phyloP scores from a whole-genome alignment of 2,113 vertebrate species.

The Crotophaga sulcirostris region DNA sequence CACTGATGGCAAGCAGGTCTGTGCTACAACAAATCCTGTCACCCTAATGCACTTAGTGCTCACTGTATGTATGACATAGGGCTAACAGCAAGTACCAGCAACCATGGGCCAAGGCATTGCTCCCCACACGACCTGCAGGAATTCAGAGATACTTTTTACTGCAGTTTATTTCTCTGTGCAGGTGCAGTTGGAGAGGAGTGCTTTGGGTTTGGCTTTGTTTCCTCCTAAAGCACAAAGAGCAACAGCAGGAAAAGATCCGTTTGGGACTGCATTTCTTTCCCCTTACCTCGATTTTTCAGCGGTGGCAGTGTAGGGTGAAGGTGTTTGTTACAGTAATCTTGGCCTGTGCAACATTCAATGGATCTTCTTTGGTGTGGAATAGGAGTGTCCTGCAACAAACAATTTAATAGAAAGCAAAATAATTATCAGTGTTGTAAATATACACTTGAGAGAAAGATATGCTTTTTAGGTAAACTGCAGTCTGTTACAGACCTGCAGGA shows the following conservation, averaged over 20 bases:
- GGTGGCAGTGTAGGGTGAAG: constrained; percentile 91
- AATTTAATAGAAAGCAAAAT: background rate
- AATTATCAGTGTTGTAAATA: background rate
- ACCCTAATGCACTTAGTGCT: background rate
- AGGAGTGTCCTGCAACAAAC: constrained; percentile 83
- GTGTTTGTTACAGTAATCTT: constrained; percentile 92
- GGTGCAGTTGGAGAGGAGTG: rapidly evolving
- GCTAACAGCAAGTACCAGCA: background rate
- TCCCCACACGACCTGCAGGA: background rate
- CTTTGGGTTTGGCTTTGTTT: background rate
- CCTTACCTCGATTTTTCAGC: constrained; percentile 83
- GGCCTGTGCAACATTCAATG: constrained; percentile 92
- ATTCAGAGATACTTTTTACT: background rate
- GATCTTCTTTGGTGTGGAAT: constrained; percentile 85
- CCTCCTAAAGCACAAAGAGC: background rate
- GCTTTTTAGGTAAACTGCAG: background rate
- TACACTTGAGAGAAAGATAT: background rate
- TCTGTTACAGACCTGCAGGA: background rate
- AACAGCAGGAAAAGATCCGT: background rate
- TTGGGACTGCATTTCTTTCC: background rate
- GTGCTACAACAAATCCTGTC: rapidly evolving
- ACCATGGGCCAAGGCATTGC: background rate
- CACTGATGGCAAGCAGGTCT: background rate
- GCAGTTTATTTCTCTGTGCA: background rate
- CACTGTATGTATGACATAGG: background rate